phyloP scores from a whole-genome alignment of 2,888 invertebrate genomes.

The Tupiocoris notatus region DNA sequence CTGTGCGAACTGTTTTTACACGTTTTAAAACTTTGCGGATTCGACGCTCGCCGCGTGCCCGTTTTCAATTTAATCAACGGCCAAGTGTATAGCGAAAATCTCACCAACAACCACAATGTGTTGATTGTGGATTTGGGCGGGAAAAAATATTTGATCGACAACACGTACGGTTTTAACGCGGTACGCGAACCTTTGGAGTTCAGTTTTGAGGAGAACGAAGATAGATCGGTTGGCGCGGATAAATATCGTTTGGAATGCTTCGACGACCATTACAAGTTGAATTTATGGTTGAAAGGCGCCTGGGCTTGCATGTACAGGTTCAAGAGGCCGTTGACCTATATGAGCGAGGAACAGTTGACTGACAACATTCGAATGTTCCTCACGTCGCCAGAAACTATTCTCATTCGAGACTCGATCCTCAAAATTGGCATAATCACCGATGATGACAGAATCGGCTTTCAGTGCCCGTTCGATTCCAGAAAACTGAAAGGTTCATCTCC shows the following conservation, averaged over 20 bases:
- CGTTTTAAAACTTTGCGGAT: conserved; percentile 2
- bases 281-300: conserved; percentile 16
- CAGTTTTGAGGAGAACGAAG: conserved; percentile 17
- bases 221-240: neutral
- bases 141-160: conserved; percentile 18
- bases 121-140: conserved; percentile 6
- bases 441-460: neutral
- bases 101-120: neutral
- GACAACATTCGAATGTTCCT: neutral
- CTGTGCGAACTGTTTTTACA: conserved; percentile 1
- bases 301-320: conserved; percentile 19
- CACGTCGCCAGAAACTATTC: neutral
- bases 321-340: neutral
- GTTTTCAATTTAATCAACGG: conserved; percentile 5
- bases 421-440: neutral
- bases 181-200: conserved; percentile 14
- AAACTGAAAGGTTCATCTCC: neutral
- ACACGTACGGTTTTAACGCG: conserved; percentile 3
- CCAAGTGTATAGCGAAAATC: conserved; percentile 6
- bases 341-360: neutral
- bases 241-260: conserved; percentile 10
- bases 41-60: neutral
- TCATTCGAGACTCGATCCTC: conserved; percentile 4
- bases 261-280: conserved; percentile 1
- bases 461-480: neutral